Evolutionary conservation across 2,113 vertebrate genomes (phyloP).

Genomic region (Oceanites oceanicus): DNA sequence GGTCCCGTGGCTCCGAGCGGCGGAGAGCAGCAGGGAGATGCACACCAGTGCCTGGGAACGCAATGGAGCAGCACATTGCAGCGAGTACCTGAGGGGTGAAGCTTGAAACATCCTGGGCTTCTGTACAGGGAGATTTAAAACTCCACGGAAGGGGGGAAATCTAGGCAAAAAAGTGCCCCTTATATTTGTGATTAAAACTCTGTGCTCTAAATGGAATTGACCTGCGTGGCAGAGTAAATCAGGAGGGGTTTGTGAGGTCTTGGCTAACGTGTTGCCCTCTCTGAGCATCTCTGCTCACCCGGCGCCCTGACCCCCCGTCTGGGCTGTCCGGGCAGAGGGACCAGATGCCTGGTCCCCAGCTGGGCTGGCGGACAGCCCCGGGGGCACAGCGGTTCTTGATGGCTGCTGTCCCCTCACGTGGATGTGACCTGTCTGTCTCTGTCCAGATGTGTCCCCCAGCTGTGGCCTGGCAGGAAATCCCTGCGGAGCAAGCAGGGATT

Average conservation of each 20-base stretch:
- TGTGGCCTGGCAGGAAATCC: not conserved
- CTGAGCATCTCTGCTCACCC: not conserved
- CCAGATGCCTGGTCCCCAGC: not conserved
- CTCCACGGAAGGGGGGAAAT: not conserved
- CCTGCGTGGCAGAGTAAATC: not conserved
- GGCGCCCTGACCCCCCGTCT: not conserved
- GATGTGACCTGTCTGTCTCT: not conserved
- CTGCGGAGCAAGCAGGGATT: not conserved
- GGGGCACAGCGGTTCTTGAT: accelerated
- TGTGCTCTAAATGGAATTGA: not conserved
- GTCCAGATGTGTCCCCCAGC: not conserved
- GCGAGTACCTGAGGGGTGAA: not conserved
- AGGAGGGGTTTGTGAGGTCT: not conserved
- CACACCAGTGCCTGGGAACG: not conserved
- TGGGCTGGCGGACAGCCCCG: not conserved
- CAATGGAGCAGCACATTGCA: not conserved
- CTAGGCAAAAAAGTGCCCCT: not conserved
- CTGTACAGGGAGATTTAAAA: not conserved
- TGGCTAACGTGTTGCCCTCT: not conserved
- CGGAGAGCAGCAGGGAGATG: not conserved
- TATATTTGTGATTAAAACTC: not conserved
- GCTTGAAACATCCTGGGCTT: not conserved
- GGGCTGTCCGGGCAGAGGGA: not conserved
- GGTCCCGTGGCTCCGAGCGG: accelerated
- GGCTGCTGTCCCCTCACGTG: accelerated